A percentile compares a stretch with the other conserved stretches of the same genome.
These are phyloP conservation scores for Leucoma salicis DNA, from an alignment of 2,888 invertebrate genomes.

Conservation along the genomic window DNA sequence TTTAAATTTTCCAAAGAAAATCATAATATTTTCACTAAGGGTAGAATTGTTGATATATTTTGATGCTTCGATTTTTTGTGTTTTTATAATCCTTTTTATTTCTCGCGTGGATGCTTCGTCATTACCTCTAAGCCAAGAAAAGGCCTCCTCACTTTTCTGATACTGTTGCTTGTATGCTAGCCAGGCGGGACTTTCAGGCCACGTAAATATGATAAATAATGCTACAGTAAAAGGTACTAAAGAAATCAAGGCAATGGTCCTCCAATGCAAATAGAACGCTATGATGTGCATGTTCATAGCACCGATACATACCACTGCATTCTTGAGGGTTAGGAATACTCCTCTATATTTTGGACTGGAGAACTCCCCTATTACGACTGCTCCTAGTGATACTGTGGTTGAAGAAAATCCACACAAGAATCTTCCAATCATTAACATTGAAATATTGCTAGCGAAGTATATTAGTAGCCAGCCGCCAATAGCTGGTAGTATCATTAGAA, in stretches of 20 bases:
- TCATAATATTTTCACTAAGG: neutral
- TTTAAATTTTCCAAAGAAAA: constrained; percentile 16
- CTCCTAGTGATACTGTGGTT: constrained; percentile 62
- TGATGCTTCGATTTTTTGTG: constrained; percentile 31
- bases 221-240: constrained; percentile 60
- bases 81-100: constrained; percentile 36
- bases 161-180: constrained; percentile 63
- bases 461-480: constrained; percentile 45
- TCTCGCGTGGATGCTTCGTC: constrained; percentile 33
- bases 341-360: constrained; percentile 47
- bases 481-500: constrained; percentile 22
- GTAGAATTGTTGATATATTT: neutral
- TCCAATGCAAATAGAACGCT: constrained; percentile 39
- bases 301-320: constrained; percentile 39
- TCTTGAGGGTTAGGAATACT: constrained; percentile 48
- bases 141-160: constrained; percentile 69
- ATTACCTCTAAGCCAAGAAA: constrained; percentile 76
- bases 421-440: constrained; percentile 40
- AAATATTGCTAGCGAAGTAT: constrained; percentile 35
- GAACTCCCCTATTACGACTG: constrained; percentile 54
- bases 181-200: constrained; percentile 85
- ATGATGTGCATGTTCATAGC: constrained; percentile 40
- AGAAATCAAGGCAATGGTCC: constrained; percentile 38
- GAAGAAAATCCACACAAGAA: constrained; percentile 57
- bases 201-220: constrained; percentile 41